Evolutionary conservation across 2,113 vertebrate genomes (phyloP), one percentile per base, ranked within the genome.

Genomic region (Xiphias gladius): DNA sequence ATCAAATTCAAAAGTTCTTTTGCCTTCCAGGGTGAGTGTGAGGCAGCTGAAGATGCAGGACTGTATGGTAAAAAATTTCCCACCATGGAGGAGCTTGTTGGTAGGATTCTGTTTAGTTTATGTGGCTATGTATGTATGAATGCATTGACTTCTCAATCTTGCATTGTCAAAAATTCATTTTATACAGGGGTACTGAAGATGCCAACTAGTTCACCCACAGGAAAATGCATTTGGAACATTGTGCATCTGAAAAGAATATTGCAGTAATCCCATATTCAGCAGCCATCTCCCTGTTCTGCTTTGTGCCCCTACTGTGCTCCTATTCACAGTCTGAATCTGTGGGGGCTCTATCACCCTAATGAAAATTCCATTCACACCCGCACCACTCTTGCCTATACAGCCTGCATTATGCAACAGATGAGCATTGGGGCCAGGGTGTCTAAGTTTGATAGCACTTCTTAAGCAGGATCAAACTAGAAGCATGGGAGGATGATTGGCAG

Each of bases 371-470:
- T 95, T 91, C 85, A 80, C 91, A 84, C 80, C 91, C 82, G 76
- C 65, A 30, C 79, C 72, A 71, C 80, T 84, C 50, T 83, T 91
- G 89, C 93, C 90, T 91, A 90, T 88, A 94, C 83, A 86, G 83
- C 76, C 84, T 94, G 89, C 93, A 94, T 94, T 94, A 94, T 94
- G 93, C 93, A 94, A 94, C 92, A 91, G 90, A 93, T 92, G 92
- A 93, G 94, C 82, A 93, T 82, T 92, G 92, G 90, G 91, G 89
- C 92, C 81, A 92, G 67, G 50, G 89, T 86, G 86, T 93, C 86
- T 86, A 94, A 91, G 91, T 93, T 94, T 91, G 90, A 86, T 90
- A 93, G 83, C 91, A 88, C 92, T 91, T 90, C 91, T 92, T 87
- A 89, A 89, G 90, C 86, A 89, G 85, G 90, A 95, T 92, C 87